These are phyloP conservation scores for Hyaena hyaena DNA, from an alignment of 2,113 vertebrate genomes.

Conservation along the genomic window DNA sequence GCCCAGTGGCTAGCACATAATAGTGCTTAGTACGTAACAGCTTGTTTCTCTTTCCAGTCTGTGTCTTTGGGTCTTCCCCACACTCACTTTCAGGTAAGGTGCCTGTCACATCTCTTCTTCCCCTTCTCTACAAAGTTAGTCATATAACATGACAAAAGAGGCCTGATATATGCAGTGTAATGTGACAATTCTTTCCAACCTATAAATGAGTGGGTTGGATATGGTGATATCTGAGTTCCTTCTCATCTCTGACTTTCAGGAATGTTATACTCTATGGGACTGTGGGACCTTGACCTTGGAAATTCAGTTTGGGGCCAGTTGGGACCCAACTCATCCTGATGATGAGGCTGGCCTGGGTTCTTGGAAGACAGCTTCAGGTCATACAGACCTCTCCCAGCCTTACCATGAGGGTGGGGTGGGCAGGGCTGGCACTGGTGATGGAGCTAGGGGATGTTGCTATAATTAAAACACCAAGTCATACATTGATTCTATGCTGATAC, in stretches of 20 bases:
- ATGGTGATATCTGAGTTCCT: background rate
- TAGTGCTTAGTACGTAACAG: background rate
- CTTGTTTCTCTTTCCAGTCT: background rate
- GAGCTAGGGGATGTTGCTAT: slow-evolving; percentile 71
- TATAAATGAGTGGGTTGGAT: background rate
- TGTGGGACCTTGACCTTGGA: background rate
- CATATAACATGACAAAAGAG: background rate
- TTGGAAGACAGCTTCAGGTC: background rate
- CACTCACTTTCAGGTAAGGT: background rate
- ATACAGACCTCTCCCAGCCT: background rate
- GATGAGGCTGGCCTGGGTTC: background rate
- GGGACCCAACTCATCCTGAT: background rate
- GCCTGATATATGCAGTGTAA: background rate
- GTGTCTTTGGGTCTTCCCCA: background rate
- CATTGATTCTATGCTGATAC: slow-evolving; percentile 61
- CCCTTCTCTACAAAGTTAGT: background rate
- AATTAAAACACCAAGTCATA: slow-evolving; percentile 82
- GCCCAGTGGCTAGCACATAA: background rate
- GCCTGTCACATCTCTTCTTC: background rate
- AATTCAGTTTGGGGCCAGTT: background rate
- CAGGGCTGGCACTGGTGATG: slow-evolving; percentile 46
- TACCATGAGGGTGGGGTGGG: slow-evolving; percentile 64
- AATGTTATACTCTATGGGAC: background rate
- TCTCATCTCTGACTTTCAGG: background rate
- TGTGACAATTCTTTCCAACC: background rate